Base-by-base conservation (phyloP, 64 coral and sea anemone genomes). In the Exaiptasia diaphana region DNA sequence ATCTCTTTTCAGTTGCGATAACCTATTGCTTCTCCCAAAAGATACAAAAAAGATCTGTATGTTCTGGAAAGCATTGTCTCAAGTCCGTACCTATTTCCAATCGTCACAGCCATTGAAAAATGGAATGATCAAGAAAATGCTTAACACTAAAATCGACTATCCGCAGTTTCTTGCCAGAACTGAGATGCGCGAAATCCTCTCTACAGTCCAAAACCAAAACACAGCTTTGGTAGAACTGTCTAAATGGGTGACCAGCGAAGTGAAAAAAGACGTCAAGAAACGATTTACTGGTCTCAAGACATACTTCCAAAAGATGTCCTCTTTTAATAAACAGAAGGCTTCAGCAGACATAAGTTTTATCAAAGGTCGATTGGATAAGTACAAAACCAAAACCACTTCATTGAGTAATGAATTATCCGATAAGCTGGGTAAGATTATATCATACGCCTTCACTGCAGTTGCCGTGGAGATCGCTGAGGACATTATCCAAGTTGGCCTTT, bases 101-200 rank as follows among this genome's bases (percentile, higher is more conserved):
- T 77, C 34, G 0, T 3, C 28, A 57, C 21, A 7, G 3, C 50
- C 74, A 36, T 50, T 50, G 13, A 52, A 30, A 1, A 35, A 4
- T 21, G 52, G 74, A 25, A 30, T 54, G 23, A 34, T 54, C 8
- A 56, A 34, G 20, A 57, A 57, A 53, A 24, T 77, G 4, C 74
- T 77, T 2, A 77, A 77, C 38, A 77, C 74, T 9, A 57, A 58
- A 3, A 77, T 77, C 8, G 74, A 77, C 25, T 77, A 77, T 40
- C 74, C 50, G 23, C 5, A 27, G 15, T 77, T 77, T 21, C 25
- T 59, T 11, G 38, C 34, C 2, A 18, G 53, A 7, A 77, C 50
- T 36, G 74, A 77, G 33, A 77, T 77, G 74, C 21, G 56, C 22
- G 56, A 34, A 56, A 77, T 77, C 1, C 74, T 77, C 12, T 4